These are phyloP conservation scores for Fabriciana adippe DNA, from an alignment of 2,888 invertebrate species.

Conservation along the genomic window DNA sequence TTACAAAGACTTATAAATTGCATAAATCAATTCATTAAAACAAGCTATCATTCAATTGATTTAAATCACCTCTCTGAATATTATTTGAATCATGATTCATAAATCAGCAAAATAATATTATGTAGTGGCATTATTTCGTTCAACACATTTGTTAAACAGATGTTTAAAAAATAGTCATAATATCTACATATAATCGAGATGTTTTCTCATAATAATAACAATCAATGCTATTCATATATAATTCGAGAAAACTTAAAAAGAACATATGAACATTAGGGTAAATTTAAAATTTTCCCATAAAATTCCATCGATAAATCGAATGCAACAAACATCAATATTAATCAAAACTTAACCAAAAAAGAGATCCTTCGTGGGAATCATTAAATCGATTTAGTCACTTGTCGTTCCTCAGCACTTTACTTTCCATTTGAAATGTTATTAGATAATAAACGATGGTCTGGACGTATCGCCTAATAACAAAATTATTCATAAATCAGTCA, in stretches of 20 bases:
- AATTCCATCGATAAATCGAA: constrained; percentile 41
- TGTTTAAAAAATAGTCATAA: constrained; percentile 3
- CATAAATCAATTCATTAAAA: constrained; percentile 17
- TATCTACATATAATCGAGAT: not conserved
- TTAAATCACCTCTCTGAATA: constrained; percentile 8
- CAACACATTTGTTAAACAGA: constrained; percentile 1
- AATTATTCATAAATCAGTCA: constrained; percentile 68
- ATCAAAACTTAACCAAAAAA: constrained; percentile 57
- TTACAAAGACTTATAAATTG: constrained; percentile 21
- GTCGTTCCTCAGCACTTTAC: constrained; percentile 5
- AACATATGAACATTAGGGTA: constrained; percentile 53
- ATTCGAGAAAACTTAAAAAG: constrained; percentile 44
- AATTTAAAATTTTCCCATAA: constrained; percentile 65
- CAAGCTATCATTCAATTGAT: constrained; percentile 15
- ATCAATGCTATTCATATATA: constrained; percentile 22
- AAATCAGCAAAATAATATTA: not conserved
- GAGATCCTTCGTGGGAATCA: constrained; percentile 54
- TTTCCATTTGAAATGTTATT: constrained; percentile 41
- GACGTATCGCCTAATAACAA: constrained; percentile 56
- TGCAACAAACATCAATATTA: constrained; percentile 32
- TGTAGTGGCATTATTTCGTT: constrained; percentile 2
- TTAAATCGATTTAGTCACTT: constrained; percentile 21
- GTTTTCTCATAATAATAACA: constrained; percentile 19
- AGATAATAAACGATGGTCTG: constrained; percentile 48
- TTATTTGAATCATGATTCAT: constrained; percentile 14